Percentiles rank a stretch among this genome's conserved stretches.
Conservation (phyloP, 2,113 vertebrate genomes). For the Spermophilus dauricus region DNA sequence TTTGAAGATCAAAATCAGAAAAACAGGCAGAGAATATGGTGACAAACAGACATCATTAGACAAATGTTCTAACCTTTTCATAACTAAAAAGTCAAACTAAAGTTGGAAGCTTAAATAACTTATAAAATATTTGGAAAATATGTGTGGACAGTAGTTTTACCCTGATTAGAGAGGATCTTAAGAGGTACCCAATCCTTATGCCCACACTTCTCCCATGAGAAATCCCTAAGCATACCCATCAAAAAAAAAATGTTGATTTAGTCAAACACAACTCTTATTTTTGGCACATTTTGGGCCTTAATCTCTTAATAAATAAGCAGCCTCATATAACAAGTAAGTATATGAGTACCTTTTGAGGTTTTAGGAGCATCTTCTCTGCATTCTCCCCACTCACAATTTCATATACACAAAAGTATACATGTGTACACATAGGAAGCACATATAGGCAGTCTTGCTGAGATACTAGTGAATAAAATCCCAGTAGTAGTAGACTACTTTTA, state of each 20-base stretch:
- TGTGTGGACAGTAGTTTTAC: not conserved
- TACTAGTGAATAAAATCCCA: not conserved
- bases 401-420: not conserved
- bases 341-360: not conserved
- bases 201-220: not conserved
- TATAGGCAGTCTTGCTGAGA: not conserved
- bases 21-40: not conserved
- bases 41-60: not conserved
- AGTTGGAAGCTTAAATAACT: not conserved
- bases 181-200: not conserved
- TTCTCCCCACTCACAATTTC: not conserved
- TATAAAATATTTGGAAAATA: conserved; percentile 1
- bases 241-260: not conserved
- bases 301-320: not conserved
- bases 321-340: not conserved
- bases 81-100: not conserved
- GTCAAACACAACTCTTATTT: not conserved
- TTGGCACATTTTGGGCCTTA: not conserved
- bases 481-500: not conserved
- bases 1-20: conserved; percentile 59
- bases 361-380: not conserved
- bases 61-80: not conserved
- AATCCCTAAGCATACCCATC: not conserved
- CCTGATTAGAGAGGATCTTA: not conserved
- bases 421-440: not conserved